phyloP scores from a whole-genome alignment of 1,140 invertebrate genomes.

The Saccostrea echinata region DNA sequence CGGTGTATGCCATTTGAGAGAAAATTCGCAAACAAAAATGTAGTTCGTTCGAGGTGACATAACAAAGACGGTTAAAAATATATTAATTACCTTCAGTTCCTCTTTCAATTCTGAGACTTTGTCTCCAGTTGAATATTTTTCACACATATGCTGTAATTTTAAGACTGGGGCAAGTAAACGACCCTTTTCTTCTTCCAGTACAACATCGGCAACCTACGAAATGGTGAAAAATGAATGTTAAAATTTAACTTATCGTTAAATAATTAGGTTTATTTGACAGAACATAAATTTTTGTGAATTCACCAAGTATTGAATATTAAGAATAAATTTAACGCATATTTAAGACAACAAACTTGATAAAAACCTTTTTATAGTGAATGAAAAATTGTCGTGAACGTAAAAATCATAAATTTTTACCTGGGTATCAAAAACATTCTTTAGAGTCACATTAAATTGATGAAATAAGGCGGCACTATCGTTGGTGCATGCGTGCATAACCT shows the following conservation, averaged over 20 bases:
- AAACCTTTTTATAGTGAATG: too few species aligned
- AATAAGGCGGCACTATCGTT: slow-evolving; percentile 94
- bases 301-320: too few species aligned
- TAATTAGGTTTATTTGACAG: too few species aligned
- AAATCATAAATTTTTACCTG: slow-evolving; percentile 84
- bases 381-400: too few species aligned
- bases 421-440: slow-evolving; percentile 96
- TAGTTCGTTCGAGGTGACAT: too few species aligned
- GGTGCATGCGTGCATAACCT: slow-evolving; percentile 96
- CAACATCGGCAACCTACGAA: background rate
- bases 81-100: slow-evolving; percentile 6
- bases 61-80: too few species aligned
- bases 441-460: slow-evolving; percentile 91
- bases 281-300: background rate
- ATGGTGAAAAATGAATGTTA: too few species aligned
- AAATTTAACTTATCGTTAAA: too few species aligned
- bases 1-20: too few species aligned
- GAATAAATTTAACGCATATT: too few species aligned
- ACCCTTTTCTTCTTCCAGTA: background rate
- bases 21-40: too few species aligned
- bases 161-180: background rate
- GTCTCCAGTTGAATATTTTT: background rate
- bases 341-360: too few species aligned
- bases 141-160: background rate
- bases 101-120: background rate